Conservation (phyloP, 1,140 invertebrate genomes). For the Cheumatopsyche charites region DNA sequence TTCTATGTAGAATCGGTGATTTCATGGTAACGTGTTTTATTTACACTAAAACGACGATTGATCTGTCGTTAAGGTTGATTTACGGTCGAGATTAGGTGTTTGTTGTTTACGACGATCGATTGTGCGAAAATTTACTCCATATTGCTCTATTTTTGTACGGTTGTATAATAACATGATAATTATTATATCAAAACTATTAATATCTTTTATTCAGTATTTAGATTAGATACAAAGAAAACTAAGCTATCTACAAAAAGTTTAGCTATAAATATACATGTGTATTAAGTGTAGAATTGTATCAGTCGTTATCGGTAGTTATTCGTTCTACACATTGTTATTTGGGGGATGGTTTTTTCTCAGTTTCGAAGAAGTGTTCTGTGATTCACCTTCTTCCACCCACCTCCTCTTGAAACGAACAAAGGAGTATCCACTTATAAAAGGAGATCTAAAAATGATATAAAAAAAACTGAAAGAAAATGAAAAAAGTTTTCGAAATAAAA, state of each 20-base stretch:
- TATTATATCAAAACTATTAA: no score
- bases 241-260: no score
- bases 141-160: no score
- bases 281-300: slow-evolving; percentile 1
- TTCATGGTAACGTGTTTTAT: not conserved
- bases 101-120: not conserved
- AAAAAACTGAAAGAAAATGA: not conserved
- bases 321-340: not conserved
- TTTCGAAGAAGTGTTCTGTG: not conserved
- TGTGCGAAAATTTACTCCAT: no score
- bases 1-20: not conserved
- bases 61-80: not conserved
- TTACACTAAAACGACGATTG: not conserved
- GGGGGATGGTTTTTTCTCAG: not conserved
- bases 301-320: slow-evolving; percentile 25
- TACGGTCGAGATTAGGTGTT: slow-evolving; percentile 8
- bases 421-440: not conserved
- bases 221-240: no score
- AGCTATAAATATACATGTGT: no score
- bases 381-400: not conserved
- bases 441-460: slow-evolving; percentile 1
- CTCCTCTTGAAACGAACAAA: not conserved
- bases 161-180: no score
- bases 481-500: no score
- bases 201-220: no score